Evolutionary conservation across 1,140 invertebrate genomes (phyloP), one percentile per base, ranked within the genome.

Genomic region (Cydia splendana): DNA sequence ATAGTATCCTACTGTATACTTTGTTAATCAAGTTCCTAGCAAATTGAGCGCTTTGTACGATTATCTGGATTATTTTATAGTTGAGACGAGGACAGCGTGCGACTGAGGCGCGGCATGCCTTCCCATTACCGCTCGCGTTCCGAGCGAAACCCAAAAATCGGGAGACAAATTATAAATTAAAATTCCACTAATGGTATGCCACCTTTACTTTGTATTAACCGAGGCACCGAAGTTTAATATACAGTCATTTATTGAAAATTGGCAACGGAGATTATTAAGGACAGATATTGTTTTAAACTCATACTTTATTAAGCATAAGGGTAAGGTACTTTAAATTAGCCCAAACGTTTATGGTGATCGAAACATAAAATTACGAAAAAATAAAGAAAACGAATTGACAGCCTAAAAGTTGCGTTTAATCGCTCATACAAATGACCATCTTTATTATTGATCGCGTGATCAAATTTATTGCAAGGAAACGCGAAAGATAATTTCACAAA

Each of bases 121-220:
- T 85, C 81, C 80, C 82, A 86, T 87, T 84, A 81, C 78, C 71
- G 79, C 75, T 82, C 77, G 80, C 82, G 84, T 89, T 88, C 83
- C 83, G 24, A 75, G 75, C 82, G 78, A 80, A 79, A 74, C 74
- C 78, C 84, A 82, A 84, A 85, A 85, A 87, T 86, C 84, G 79
- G 81, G 81, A 77, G 83, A 86, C 85, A 87, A 88, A 87, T 87
- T 87, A 82, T 83, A 81, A 86, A 87, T 87, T 88, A 87, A 88
- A 87, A 88, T 88, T 85, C 84, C 84, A 78, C 75, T 76, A 69
- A 42, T 65, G 82, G 81, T 83, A 82, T 85, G 75, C 42, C 79
- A 78, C 67, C 62, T 62, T 71, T 77, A 74, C 76, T 18, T 30
- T 34, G 62, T 74, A 71, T 75, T 78, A 75, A 73, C 65, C 28